These are phyloP conservation scores for Strix aluco DNA, from an alignment of 2,113 vertebrate genomes.

Conservation along the genomic window DNA sequence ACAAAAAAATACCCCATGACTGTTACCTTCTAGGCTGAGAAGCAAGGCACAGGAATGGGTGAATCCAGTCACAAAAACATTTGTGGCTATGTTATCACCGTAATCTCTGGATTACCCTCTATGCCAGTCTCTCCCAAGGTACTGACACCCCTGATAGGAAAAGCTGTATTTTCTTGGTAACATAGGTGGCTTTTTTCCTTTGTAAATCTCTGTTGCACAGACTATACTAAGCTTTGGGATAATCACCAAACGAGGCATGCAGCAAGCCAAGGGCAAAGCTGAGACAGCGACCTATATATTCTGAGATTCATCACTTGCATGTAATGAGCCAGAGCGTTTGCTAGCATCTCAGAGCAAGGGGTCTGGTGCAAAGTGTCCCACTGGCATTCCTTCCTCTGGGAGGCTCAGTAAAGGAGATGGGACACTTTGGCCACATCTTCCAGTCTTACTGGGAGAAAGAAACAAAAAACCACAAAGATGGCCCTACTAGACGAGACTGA, in stretches of 20 bases:
- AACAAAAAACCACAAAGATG: neutral
- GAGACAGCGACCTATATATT: neutral
- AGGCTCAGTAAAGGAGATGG: neutral
- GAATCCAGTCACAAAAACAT: neutral
- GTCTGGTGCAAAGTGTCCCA: neutral
- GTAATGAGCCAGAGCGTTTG: neutral
- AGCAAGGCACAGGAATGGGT: neutral
- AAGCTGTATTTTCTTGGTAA: neutral
- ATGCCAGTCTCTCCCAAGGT: neutral
- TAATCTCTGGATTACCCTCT: neutral
- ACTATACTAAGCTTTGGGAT: neutral
- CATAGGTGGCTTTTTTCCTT: neutral
- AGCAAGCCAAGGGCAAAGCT: constrained; percentile 5
- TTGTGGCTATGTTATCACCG: neutral
- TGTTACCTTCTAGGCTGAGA: neutral
- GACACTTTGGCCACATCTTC: neutral
- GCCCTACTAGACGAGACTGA: neutral
- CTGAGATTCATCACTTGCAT: neutral
- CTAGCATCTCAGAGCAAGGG: neutral
- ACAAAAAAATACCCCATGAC: accelerated
- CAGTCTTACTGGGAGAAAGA: neutral
- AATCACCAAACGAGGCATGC: neutral
- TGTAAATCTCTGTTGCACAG: neutral
- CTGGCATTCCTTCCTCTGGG: neutral
- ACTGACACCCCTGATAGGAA: neutral